Conservation (phyloP, 2,113 vertebrate genomes). For the Thinocorus orbignyianus region DNA sequence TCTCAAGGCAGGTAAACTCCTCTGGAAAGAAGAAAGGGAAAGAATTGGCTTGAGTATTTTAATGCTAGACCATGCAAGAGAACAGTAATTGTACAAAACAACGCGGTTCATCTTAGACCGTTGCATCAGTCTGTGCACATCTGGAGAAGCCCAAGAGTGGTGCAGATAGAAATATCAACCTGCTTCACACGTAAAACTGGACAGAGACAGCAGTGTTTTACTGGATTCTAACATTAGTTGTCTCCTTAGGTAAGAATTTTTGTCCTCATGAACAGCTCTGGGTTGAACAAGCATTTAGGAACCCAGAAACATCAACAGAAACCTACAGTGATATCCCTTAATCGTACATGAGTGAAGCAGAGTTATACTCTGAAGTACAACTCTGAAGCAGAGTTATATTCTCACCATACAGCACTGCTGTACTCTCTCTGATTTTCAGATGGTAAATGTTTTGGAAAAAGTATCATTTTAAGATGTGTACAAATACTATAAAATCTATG, state of each 20-base stretch:
- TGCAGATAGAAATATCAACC: background rate
- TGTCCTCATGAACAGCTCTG: background rate
- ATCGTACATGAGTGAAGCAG: background rate
- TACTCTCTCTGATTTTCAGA: background rate
- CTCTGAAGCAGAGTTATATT: background rate
- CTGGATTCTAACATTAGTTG: background rate
- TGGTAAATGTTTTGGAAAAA: background rate
- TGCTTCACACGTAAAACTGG: background rate
- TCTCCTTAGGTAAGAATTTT: background rate
- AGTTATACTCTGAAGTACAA: too few species aligned
- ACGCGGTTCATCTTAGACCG: accelerated
- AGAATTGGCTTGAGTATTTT: background rate
- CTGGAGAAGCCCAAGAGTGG: background rate
- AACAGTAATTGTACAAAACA: accelerated
- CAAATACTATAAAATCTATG: background rate
- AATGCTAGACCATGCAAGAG: background rate
- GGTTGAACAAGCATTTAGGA: background rate
- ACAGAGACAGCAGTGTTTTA: background rate
- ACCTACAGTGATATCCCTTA: background rate
- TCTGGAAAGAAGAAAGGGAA: constrained; percentile 71
- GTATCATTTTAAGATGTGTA: background rate
- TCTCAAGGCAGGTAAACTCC: constrained; percentile 95
- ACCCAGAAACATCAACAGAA: background rate
- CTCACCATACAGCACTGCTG: background rate
- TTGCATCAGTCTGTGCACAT: accelerated